Evolutionary conservation across 2,113 vertebrate species (phyloP).

Genomic region (Spizaetus ornatus): DNA sequence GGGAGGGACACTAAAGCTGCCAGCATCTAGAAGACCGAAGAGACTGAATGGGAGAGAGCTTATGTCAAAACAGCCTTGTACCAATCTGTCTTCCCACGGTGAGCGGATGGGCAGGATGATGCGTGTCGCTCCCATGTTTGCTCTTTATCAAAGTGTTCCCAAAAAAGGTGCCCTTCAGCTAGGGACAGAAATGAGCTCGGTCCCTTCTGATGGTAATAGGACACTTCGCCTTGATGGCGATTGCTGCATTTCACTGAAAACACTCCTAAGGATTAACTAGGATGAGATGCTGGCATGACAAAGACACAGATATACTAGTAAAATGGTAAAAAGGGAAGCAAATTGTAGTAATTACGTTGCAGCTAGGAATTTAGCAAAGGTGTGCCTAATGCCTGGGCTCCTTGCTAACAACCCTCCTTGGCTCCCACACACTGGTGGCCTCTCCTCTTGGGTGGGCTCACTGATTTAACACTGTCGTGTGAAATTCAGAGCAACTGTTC

Average conservation of each 20-base stretch:
- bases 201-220: neutral
- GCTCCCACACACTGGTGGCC: neutral
- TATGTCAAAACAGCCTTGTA: neutral
- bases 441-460: slow-evolving; percentile 37
- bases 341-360: neutral
- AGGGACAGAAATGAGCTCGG: neutral
- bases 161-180: neutral
- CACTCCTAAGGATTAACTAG: neutral
- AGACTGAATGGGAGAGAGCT: neutral
- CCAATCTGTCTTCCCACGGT: neutral
- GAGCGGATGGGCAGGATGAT: neutral
- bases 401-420: neutral
- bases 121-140: accelerated
- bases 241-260: neutral
- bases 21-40: neutral
- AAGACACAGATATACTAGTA: neutral
- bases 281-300: neutral
- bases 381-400: neutral
- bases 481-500: neutral
- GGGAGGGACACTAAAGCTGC: neutral
- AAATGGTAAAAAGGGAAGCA: neutral
- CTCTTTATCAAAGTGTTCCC: neutral
- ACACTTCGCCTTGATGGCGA: neutral
- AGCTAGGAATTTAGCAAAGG: slow-evolving; percentile 9
- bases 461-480: neutral